Percentiles rank a stretch among this genome's conserved stretches.
phyloP scores from a whole-genome alignment of 2,113 vertebrate species.

The Circaetus gallicus region DNA sequence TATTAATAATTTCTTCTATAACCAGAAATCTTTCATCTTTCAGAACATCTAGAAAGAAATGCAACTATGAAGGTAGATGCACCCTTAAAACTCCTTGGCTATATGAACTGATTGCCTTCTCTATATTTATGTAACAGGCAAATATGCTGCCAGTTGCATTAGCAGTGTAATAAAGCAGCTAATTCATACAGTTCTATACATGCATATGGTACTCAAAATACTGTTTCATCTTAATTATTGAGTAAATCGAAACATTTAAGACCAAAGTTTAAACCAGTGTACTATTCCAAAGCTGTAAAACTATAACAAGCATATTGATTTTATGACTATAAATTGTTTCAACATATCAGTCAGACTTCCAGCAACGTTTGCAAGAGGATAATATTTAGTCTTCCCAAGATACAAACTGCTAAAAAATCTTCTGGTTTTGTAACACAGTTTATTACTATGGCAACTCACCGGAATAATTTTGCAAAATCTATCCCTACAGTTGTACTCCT shows the following conservation, averaged over 20 bases:
- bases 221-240: neutral
- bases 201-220: neutral
- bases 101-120: neutral
- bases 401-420: neutral
- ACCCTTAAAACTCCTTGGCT: neutral
- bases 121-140: neutral
- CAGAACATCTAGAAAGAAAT: neutral
- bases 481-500: neutral
- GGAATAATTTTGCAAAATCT: neutral
- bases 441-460: neutral
- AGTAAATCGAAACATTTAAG: neutral
- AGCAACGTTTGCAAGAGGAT: neutral
- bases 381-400: neutral
- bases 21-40: neutral
- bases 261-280: neutral
- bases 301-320: neutral
- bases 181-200: neutral
- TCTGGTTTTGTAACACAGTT: neutral
- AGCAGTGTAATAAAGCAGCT: neutral
- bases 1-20: neutral
- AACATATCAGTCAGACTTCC: neutral
- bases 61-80: neutral
- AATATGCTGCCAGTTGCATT: neutral
- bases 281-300: neutral
- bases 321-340: neutral